Evolutionary conservation across 1,140 invertebrate genomes (phyloP), one percentile per base, ranked within the genome.

Genomic region (Drosophila miranda): DNA sequence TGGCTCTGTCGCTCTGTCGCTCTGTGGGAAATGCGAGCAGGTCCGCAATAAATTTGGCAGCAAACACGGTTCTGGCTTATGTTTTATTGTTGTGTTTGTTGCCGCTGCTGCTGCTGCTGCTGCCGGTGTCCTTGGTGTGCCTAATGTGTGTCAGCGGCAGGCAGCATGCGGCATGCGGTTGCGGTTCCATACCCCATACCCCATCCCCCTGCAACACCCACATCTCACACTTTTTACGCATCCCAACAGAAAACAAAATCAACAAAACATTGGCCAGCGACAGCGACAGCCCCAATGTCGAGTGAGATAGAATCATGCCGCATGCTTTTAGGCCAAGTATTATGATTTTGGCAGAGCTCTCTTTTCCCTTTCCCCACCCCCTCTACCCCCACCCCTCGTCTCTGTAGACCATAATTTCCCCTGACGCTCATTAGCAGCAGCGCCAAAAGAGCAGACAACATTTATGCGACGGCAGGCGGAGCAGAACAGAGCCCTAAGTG

Each of bases 41-140:
- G 59, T 63, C 57, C 75, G 62, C 66, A 84, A 81, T 86, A 86
- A 80, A 87, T 86, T 86, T 86, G 81, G 81, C 81, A 81, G 62
- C 81, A 86, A 86, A 86, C 81, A 86, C 69, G 75, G 84, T 87
- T 86, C 70, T 66, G 71, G 70, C 71, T 74, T 74, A 74, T 74
- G 60, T 74, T 74, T 74, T 74, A 74, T 74, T 74, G 69, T 69
- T 62, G 75, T 58, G 75, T 56, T 58, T 81, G 73, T 60, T 71
- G 72, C 43, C 51, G 56, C 21, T 61, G 62, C 46, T 58, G 73
- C 52, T 61, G 51, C 57, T 64, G 62, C 46, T 58, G 73, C 52
- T 61, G 51, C 57, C 61, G 70, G 59, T 80, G 81, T 84, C 80
- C 80, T 84, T 84, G 80, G 77, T 60, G 60, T 58, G 64, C 73